These are phyloP conservation scores for Eublepharis macularius DNA, from an alignment of 2,113 vertebrate genomes.

Conservation along the genomic window DNA sequence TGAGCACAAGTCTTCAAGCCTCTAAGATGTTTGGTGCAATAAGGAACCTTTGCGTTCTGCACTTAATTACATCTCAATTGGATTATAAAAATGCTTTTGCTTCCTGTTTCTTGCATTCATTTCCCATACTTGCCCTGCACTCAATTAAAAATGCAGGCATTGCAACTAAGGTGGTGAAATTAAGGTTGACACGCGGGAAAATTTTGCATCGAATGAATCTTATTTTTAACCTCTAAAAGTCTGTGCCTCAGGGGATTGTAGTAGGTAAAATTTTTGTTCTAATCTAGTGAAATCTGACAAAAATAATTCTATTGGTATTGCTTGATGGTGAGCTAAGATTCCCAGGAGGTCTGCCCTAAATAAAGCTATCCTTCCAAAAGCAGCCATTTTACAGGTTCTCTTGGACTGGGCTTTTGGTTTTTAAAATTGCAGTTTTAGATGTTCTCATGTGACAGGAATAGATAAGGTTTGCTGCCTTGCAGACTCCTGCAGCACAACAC, in stretches of 20 bases:
- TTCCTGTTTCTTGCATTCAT: conserved; percentile 43
- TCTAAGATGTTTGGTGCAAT: conserved; percentile 39
- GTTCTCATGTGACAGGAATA: rapidly evolving
- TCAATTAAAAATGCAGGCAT: conserved; percentile 59
- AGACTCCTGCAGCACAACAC: not conserved
- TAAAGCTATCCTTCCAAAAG: not conserved
- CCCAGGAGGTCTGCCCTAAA: not conserved
- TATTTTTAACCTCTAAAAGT: conserved; percentile 39
- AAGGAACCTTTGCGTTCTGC: conserved; percentile 59
- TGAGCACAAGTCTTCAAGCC: conserved; percentile 39
- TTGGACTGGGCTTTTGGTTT: not conserved
- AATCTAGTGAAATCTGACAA: conserved; percentile 33
- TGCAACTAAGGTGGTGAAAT: conserved; percentile 29
- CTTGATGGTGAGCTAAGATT: conserved; percentile 3
- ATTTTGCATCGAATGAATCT: conserved; percentile 31
- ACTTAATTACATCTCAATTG: conserved; percentile 57
- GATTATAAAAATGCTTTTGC: conserved; percentile 59
- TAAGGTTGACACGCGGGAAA: conserved; percentile 3
- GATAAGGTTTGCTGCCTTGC: not conserved
- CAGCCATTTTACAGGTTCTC: not conserved
- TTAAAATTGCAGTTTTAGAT: conserved; percentile 7
- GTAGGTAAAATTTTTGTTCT: not conserved
- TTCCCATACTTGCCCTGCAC: conserved; percentile 20
- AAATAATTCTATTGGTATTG: not conserved
- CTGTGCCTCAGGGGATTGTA: not conserved